Evolutionary conservation across 2,113 vertebrate genomes (phyloP).

Genomic region (Equus quagga): DNA sequence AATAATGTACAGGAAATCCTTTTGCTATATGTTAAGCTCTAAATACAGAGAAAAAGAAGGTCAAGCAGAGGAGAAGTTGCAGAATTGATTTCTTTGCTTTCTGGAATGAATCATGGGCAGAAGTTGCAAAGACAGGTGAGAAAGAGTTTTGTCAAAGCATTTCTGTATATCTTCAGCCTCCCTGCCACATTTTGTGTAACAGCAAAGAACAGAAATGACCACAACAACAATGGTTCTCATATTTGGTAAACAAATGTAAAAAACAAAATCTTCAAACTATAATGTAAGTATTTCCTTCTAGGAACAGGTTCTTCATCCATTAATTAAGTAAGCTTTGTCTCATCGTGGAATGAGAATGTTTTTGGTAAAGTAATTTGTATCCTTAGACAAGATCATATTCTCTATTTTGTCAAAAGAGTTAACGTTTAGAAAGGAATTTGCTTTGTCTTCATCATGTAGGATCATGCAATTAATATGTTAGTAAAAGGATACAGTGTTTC

Average conservation of each 20-base stretch:
- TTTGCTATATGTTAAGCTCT: background rate
- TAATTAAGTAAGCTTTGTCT: background rate
- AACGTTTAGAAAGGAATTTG: background rate
- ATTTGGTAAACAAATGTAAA: background rate
- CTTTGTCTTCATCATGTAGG: background rate
- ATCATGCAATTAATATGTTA: background rate
- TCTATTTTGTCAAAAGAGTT: background rate
- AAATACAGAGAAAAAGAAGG: background rate
- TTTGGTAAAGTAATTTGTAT: background rate
- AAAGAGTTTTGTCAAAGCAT: background rate
- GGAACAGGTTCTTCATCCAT: background rate
- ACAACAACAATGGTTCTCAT: background rate
- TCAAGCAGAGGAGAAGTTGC: background rate
- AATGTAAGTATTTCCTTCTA: background rate
- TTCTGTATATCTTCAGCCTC: background rate
- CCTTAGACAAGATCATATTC: background rate
- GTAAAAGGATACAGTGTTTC: background rate
- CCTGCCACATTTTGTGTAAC: background rate
- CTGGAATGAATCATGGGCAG: background rate
- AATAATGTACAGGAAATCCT: background rate
- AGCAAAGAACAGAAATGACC: background rate
- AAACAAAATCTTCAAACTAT: background rate
- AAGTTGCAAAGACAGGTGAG: background rate
- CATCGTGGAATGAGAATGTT: background rate
- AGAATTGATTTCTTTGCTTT: background rate